Evolutionary conservation across 1,140 invertebrate species (phyloP).

Genomic region (Drosophila serrata): DNA sequence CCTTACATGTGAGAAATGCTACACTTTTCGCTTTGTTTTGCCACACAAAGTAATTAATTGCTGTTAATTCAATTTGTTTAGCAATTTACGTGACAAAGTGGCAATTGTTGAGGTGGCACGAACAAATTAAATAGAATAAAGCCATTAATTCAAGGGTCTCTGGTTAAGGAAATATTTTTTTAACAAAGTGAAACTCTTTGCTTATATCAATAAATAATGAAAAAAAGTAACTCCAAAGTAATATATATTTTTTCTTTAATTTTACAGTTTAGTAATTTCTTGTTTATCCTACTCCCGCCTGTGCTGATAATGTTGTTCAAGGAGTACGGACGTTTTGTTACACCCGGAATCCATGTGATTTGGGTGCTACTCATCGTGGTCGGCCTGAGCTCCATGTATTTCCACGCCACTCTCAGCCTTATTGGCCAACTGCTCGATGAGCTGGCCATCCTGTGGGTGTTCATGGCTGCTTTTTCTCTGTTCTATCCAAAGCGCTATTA

Average conservation of each 20-base stretch:
- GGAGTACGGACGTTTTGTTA: conserved; percentile 91
- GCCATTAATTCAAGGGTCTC: neutral
- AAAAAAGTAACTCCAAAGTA: neutral
- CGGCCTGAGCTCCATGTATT: conserved; percentile 92
- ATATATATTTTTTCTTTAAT: conserved; percentile 18
- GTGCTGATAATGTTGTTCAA: conserved; percentile 91
- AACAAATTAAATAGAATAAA: conserved; percentile 18
- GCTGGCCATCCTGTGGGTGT: conserved; percentile 92
- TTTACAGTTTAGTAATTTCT: conserved; percentile 91
- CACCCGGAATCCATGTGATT: conserved; percentile 91
- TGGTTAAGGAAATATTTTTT: neutral
- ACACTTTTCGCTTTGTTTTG: conserved; percentile 18
- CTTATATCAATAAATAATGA: neutral
- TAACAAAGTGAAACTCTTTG: neutral
- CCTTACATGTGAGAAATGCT: conserved; percentile 24
- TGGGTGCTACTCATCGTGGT: conserved; percentile 92
- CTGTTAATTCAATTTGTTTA: conserved; percentile 35
- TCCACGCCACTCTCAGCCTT: conserved; percentile 93
- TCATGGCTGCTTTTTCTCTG: conserved; percentile 91
- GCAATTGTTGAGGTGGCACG: conserved; percentile 48
- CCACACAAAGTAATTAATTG: conserved; percentile 28
- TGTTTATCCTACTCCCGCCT: conserved; percentile 92
- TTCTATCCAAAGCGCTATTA: conserved; percentile 91
- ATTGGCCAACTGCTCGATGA: conserved; percentile 93
- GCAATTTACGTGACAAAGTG: conserved; percentile 33